These are phyloP conservation scores for Canis aureus DNA, from an alignment of 2,113 vertebrate genomes.

Conservation along the genomic window DNA sequence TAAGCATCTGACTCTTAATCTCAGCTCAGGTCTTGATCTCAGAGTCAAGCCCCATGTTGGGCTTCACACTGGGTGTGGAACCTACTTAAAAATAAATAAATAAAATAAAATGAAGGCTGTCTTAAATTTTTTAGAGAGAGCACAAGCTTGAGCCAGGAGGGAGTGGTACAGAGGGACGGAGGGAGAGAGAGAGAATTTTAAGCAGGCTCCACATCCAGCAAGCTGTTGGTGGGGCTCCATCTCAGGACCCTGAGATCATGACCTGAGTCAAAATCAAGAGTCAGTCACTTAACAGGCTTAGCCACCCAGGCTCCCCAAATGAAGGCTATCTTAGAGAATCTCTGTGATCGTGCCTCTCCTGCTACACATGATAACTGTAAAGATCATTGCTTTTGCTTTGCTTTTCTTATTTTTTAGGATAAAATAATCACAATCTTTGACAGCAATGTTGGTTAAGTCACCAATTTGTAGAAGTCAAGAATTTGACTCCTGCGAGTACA, in stretches of 20 bases:
- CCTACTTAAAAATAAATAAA: neutral
- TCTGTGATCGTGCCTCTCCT: no score
- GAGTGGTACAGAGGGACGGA: neutral
- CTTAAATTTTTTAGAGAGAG: neutral
- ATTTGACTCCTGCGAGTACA: neutral
- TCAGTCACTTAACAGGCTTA: neutral
- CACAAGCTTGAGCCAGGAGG: neutral
- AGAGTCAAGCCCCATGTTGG: neutral
- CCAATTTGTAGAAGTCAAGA: neutral
- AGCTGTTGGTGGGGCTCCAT: neutral
- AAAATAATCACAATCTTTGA: neutral
- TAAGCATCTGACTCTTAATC: neutral
- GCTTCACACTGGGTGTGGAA: neutral
- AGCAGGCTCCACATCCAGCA: neutral
- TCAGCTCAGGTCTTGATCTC: neutral
- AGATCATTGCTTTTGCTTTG: neutral
- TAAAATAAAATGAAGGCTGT: neutral
- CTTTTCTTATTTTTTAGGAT: constrained; percentile 8
- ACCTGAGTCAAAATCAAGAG: neutral
- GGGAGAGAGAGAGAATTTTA: neutral
- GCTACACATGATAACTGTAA: neutral
- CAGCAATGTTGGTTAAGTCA: neutral
- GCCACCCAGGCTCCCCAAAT: neutral
- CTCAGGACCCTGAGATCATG: neutral
- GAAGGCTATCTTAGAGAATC: neutral